phyloP scores from a whole-genome alignment of 2,797 vertebrate species.

The Apogon hyalosoma region DNA sequence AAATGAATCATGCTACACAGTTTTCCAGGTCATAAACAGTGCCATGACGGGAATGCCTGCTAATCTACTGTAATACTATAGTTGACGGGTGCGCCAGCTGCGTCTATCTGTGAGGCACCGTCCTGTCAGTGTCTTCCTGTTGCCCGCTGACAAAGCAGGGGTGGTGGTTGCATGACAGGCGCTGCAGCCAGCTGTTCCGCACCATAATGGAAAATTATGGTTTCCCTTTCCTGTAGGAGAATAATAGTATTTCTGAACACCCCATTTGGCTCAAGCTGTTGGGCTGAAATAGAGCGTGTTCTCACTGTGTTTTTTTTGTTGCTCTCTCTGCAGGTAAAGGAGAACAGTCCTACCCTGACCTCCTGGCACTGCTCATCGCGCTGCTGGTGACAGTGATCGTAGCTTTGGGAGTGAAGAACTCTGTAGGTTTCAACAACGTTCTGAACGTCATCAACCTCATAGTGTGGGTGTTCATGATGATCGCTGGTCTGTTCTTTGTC shows the following conservation, averaged over 20 bases:
- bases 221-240: constrained; percentile 62
- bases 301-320: background rate
- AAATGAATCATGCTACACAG: constrained; percentile 16
- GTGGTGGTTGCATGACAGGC: constrained; percentile 53
- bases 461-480: constrained; percentile 98
- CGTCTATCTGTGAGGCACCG: constrained; percentile 32
- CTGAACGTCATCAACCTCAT: constrained; percentile 95
- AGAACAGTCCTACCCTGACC: constrained; percentile 95
- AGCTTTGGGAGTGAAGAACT: constrained; percentile 96
- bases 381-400: constrained; percentile 94
- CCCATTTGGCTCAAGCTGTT: too few relatives aligned
- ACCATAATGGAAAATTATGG: constrained; percentile 49
- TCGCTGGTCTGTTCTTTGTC: constrained; percentile 94
- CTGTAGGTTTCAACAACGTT: constrained; percentile 95
- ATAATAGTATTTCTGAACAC: constrained; percentile 33
- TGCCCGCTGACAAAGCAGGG: constrained; percentile 32
- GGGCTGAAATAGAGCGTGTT: constrained; percentile 13
- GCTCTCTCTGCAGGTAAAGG: constrained; percentile 88
- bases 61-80: constrained; percentile 38
- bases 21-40: constrained; percentile 28
- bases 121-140: constrained; percentile 65
- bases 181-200: constrained; percentile 45
- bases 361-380: constrained; percentile 93
- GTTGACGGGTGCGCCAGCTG: constrained; percentile 23
- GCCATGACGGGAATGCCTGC: constrained; percentile 9